Conservation (phyloP, 2,113 vertebrate genomes). For the Tricholaema leucomelas region DNA sequence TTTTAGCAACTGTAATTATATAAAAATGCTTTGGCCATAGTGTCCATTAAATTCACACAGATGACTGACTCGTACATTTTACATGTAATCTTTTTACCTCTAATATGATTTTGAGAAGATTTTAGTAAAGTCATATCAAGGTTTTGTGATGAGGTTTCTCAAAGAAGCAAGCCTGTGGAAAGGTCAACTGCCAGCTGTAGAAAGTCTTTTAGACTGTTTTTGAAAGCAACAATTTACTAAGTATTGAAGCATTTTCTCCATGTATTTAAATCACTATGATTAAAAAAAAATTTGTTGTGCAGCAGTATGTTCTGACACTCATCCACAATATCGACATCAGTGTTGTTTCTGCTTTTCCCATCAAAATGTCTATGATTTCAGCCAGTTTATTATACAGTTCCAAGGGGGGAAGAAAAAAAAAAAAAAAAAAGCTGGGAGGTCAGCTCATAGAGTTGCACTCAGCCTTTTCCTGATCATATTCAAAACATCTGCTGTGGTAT, state of each 20-base stretch:
- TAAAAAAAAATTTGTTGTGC: neutral
- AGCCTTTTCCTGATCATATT: neutral
- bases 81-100: neutral
- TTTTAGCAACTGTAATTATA: neutral
- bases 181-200: neutral
- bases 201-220: neutral
- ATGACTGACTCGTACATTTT: neutral
- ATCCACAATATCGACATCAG: neutral
- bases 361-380: neutral
- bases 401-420: too few species aligned
- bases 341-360: neutral
- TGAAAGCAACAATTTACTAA: neutral
- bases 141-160: neutral
- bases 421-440: neutral
- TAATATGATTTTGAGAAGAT: neutral
- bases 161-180: neutral
- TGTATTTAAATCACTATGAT: neutral
- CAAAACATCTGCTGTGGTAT: neutral
- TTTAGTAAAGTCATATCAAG: neutral
- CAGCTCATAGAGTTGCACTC: neutral
- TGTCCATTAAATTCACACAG: neutral
- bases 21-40: neutral
- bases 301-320: neutral
- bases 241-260: neutral
- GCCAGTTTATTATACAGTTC: neutral